These are phyloP conservation scores for Cepaea hortensis DNA, from an alignment of 2,888 invertebrate species.

Conservation along the genomic window DNA sequence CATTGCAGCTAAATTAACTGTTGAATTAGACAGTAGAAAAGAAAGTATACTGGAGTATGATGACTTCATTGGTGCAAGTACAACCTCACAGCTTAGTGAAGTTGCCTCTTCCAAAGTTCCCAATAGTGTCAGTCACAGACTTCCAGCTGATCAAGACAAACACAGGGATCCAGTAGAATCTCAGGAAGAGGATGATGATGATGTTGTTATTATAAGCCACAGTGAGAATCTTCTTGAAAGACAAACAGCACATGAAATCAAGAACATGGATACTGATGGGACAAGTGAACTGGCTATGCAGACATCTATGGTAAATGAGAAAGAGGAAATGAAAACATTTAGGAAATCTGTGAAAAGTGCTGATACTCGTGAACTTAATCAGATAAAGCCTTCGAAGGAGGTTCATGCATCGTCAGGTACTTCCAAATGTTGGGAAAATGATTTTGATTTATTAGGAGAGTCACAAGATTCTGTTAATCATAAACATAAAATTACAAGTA, in stretches of 20 bases:
- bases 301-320: not conserved
- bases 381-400: not conserved
- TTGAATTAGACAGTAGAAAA: not conserved
- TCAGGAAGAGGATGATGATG: not conserved
- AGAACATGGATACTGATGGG: not conserved
- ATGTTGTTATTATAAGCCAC: not conserved
- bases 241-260: not conserved
- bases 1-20: constrained; percentile 3
- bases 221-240: not conserved
- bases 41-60: not conserved
- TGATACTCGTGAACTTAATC: not conserved
- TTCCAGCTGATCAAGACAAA: not conserved
- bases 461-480: constrained; percentile 6
- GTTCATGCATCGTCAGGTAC: not conserved
- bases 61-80: constrained; percentile 20
- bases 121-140: not conserved
- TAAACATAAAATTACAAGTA: not conserved
- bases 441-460: constrained; percentile 28
- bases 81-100: constrained; percentile 4
- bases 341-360: not conserved
- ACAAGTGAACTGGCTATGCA: too few species aligned
- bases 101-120: not conserved
- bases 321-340: not conserved
- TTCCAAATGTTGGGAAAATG: constrained; percentile 19
- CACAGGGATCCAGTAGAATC: too few species aligned